Evolutionary conservation across 2,888 invertebrate species (phyloP), one percentile per base, ranked within the genome.

Genomic region (Pyrocoelia pectoralis): DNA sequence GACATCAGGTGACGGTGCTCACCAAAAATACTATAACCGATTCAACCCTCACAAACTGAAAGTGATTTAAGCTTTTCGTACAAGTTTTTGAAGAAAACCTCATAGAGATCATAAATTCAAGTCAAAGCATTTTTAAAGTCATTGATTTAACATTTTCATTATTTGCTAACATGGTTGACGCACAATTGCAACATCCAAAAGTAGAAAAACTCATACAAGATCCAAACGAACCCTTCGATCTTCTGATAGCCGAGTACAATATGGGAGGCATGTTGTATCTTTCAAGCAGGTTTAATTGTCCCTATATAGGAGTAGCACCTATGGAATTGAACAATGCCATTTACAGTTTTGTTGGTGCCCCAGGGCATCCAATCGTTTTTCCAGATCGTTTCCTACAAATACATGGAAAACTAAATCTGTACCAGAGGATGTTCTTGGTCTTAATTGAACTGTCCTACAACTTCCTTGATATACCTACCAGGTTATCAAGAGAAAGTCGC

Each of bases 221-320:
- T 62, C 61, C 70, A 24, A 70, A 67, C 81, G 76, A 83, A 17
- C 80, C 81, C 58, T 88, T 87, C 67, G 88, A 88, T 74, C 72
- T 86, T 24, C 82, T 87, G 0, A 77, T 88, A 38, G 81, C 84
- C 1, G 88, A 88, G 75, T 82, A 83, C 10, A 80, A 85, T 8
- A 84, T 83, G 57, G 84, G 83, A 0, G 10, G 10, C 2, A n/a
- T n/a, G 2, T 33, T 33, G 9, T 33, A 33, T 33, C 82, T 84
- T 13, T 84, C 85, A 13, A 82, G 86, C 40, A 84, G 84, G 68
- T 87, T 87, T 71, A 75, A 83, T 28, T 82, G 80, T 17, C 85
- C 87, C 1, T 82, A 85, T 48, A 84, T 88, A 61, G 81, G 84
- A 3, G 82, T 87, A 2, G 82, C 83, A 6, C 79, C 85, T 0